Conservation (phyloP, 2,113 vertebrate genomes). For the Lophura nycthemera region DNA sequence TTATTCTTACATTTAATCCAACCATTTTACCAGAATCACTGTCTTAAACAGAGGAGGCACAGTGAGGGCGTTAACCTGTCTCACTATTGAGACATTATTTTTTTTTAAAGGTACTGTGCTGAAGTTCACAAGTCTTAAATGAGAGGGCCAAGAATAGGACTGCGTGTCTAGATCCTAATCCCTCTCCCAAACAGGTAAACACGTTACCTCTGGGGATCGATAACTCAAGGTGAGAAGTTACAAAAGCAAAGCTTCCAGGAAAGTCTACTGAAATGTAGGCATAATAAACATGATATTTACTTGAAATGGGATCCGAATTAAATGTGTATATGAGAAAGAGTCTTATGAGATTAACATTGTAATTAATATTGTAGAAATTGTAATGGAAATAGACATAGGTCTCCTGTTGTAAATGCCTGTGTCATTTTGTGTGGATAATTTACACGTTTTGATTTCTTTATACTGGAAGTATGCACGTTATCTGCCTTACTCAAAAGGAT, state of each 20-base stretch:
- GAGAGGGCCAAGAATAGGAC: background rate
- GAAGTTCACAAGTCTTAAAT: background rate
- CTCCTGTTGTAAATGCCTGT: constrained; percentile 5
- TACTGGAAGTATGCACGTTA: constrained; percentile 10
- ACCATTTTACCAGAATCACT: background rate
- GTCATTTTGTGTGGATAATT: constrained; percentile 40
- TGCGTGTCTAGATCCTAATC: background rate
- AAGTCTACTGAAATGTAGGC: background rate
- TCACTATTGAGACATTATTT: background rate
- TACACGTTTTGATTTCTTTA: constrained; percentile 66
- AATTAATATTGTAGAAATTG: constrained; percentile 28
- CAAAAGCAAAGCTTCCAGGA: background rate
- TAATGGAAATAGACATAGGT: constrained; percentile 37
- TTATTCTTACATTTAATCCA: background rate
- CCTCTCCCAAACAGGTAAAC: background rate
- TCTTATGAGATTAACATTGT: background rate
- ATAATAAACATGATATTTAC: background rate
- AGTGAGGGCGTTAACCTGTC: background rate
- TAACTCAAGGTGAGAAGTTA: background rate
- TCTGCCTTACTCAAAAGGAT: background rate
- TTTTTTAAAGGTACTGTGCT: background rate
- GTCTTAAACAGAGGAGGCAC: background rate
- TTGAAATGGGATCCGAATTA: constrained; percentile 7
- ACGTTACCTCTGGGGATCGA: rapidly evolving
- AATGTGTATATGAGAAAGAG: background rate